These are phyloP conservation scores for Leptopilina myrica DNA, from an alignment of 2,888 invertebrate genomes.

Conservation along the genomic window DNA sequence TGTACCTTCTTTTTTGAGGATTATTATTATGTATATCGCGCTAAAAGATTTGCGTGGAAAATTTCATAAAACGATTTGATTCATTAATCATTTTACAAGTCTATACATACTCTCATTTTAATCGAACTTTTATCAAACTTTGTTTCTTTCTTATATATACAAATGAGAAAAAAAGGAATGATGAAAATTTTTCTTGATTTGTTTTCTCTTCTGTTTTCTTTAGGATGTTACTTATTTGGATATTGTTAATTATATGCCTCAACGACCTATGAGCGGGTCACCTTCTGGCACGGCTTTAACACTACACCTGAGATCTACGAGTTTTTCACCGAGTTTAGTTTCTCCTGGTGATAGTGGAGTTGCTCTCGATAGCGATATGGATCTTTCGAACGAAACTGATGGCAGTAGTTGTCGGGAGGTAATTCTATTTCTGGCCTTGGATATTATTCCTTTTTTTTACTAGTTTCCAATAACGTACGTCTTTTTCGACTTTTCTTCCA, in stretches of 20 bases:
- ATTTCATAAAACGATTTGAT: constrained; percentile 40
- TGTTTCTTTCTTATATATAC: neutral
- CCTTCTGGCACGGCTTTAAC: constrained; percentile 73
- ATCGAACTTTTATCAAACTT: neutral
- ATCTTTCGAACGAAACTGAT: constrained; percentile 73
- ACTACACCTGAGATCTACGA: constrained; percentile 71
- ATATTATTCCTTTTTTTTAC: no score
- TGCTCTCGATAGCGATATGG: constrained; percentile 75
- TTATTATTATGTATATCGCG: constrained; percentile 42
- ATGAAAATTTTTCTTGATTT: neutral
- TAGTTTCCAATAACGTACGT: no score
- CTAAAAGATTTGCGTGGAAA: constrained; percentile 44
- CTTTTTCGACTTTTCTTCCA: no score
- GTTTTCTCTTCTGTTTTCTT: constrained; percentile 7
- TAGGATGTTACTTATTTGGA: constrained; percentile 75
- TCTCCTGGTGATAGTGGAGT: constrained; percentile 89
- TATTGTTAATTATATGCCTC: constrained; percentile 75
- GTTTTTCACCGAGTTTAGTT: constrained; percentile 77
- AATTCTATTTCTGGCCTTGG: constrained; percentile 33
- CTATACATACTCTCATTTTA: neutral
- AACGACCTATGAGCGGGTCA: constrained; percentile 74
- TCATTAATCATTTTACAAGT: neutral
- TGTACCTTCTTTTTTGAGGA: constrained; percentile 56
- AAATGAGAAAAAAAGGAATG: neutral
- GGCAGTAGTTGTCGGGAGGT: constrained; percentile 74